phyloP scores from a whole-genome alignment of 2,113 vertebrate species.

The Elaphurus davidianus region DNA sequence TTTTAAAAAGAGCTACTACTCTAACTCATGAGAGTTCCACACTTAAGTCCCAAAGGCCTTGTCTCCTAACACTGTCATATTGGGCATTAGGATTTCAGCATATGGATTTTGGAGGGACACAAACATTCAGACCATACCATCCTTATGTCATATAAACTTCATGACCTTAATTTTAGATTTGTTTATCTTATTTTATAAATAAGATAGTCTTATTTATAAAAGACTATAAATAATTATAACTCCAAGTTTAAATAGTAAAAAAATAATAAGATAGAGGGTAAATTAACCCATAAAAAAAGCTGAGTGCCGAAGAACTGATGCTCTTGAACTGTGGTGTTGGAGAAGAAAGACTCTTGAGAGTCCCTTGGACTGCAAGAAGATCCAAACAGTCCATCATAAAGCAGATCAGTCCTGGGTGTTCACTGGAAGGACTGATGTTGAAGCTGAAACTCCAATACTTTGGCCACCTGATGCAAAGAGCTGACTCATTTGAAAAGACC shows the following conservation, averaged over 20 bases:
- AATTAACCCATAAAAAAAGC: neutral
- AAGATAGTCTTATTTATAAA: neutral
- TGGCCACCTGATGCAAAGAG: neutral
- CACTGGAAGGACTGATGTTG: neutral
- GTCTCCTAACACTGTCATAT: neutral
- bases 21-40: neutral
- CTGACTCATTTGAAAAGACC: neutral
- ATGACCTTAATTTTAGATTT: neutral
- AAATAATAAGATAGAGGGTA: neutral
- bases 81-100: neutral
- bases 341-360: neutral
- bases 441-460: neutral
- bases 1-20: neutral
- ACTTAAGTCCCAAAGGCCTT: neutral
- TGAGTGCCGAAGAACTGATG: accelerated
- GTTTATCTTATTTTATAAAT: neutral
- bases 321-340: neutral
- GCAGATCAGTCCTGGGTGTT: neutral
- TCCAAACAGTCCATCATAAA: neutral
- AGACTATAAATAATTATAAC: neutral
- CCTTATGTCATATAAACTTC: neutral
- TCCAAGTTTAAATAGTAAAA: neutral
- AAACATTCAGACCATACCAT: neutral
- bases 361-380: neutral
- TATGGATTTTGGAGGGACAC: neutral